Percentiles rank a stretch among this genome's conserved stretches.
Conservation (phyloP, 2,797 vertebrate species). For the Podarcis siculus region DNA sequence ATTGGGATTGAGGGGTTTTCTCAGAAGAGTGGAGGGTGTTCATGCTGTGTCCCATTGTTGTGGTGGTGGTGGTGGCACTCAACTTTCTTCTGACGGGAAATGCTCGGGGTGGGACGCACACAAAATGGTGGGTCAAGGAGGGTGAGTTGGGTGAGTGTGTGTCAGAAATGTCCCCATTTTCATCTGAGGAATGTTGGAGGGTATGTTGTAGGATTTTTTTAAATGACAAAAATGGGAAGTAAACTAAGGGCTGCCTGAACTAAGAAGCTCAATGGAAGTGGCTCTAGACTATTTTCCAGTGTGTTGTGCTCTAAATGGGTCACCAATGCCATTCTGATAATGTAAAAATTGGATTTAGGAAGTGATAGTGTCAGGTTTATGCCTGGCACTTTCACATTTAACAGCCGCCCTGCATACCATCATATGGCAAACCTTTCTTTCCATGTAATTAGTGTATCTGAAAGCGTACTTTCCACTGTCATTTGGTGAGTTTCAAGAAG, state of each 20-base stretch:
- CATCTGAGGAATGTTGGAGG: too few species aligned
- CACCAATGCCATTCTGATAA: background rate
- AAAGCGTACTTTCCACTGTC: background rate
- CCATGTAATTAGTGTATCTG: background rate
- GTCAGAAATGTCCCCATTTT: too few species aligned
- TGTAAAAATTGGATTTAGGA: background rate
- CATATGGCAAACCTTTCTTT: background rate
- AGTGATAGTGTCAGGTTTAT: background rate
- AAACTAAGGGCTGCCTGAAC: background rate
- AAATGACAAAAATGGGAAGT: background rate
- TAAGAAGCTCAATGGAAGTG: background rate
- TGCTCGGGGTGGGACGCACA: too few species aligned
- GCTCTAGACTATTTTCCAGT: background rate
- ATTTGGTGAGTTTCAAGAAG: conserved; percentile 28
- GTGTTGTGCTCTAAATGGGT: background rate
- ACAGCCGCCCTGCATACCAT: background rate
- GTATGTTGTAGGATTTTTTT: background rate
- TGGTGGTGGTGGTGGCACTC: too few species aligned
- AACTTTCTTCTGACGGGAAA: too few species aligned
- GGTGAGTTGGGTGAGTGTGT: too few species aligned
- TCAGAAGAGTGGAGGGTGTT: too few species aligned
- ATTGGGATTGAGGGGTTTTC: too few species aligned
- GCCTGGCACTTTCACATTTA: background rate
- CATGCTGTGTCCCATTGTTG: too few species aligned
- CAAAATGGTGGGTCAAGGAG: too few species aligned